These are phyloP conservation scores for Thereva unica DNA, from an alignment of 2,888 invertebrate genomes.

Conservation along the genomic window DNA sequence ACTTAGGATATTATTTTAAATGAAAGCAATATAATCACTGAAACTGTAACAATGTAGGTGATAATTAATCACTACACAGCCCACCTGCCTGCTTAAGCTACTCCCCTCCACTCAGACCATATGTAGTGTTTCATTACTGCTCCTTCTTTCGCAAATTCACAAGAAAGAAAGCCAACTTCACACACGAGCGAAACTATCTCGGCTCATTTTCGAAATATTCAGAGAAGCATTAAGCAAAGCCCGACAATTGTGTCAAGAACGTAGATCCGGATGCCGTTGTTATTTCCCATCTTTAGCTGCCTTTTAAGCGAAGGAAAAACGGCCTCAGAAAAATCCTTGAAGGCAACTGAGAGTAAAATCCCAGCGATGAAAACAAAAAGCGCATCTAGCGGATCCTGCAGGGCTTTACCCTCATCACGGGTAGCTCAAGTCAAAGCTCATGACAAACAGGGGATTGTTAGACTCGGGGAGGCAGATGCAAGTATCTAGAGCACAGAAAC, in stretches of 20 bases:
- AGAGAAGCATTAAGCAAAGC: conserved; percentile 3
- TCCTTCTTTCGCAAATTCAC: no score
- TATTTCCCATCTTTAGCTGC: conserved; percentile 16
- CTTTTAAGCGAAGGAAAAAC: conserved; percentile 13
- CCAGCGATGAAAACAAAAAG: conserved; percentile 20
- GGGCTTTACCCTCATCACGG: conserved; percentile 9
- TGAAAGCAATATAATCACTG: no score
- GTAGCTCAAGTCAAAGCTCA: conserved; percentile 22
- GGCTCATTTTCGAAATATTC: no score
- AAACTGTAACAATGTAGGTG: no score
- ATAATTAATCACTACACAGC: no score
- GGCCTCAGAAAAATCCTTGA: conserved; percentile 20
- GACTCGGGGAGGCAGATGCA: not conserved
- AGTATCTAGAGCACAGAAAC: conserved; percentile 25
- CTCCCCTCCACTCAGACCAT: no score
- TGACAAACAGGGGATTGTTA: conserved; percentile 24
- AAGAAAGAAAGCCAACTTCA: no score
- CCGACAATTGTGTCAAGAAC: conserved; percentile 33
- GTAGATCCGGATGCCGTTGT: conserved; percentile 30
- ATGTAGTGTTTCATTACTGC: no score
- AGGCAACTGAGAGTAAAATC: conserved; percentile 8
- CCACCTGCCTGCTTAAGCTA: no score
- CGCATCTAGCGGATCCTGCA: conserved; percentile 23
- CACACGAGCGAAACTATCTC: no score
- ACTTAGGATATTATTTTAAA: no score